phyloP scores from a whole-genome alignment of 2,113 vertebrate species.

The Actenoides lindsayi region DNA sequence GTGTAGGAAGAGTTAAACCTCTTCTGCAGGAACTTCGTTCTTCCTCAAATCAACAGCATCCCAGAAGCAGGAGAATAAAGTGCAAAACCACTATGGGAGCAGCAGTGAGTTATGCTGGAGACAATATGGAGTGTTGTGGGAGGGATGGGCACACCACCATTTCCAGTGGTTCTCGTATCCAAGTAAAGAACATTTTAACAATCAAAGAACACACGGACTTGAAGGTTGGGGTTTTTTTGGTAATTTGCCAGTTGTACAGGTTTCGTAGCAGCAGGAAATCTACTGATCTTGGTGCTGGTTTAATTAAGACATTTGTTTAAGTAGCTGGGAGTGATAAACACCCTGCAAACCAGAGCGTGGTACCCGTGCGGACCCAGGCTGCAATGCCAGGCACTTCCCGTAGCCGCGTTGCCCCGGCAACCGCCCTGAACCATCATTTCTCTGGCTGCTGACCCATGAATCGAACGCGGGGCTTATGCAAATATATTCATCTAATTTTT shows the following conservation, averaged over 20 bases:
- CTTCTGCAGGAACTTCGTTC: neutral
- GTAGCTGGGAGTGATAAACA: neutral
- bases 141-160: accelerated
- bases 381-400: neutral
- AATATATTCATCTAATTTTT: slow-evolving; percentile 49
- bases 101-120: neutral
- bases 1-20: neutral
- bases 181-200: neutral
- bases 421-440: slow-evolving; percentile 21
- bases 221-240: neutral
- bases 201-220: neutral
- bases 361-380: neutral
- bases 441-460: slow-evolving; percentile 72
- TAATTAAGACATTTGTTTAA: slow-evolving; percentile 1
- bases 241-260: neutral
- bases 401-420: slow-evolving; percentile 55
- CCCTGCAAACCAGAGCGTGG: neutral
- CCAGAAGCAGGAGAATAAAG: neutral
- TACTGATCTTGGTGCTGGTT: neutral
- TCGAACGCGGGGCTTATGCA: slow-evolving; percentile 48
- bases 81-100: neutral
- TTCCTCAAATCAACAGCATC: neutral
- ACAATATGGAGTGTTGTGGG: neutral
- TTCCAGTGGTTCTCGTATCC: neutral
- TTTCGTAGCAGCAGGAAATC: neutral